Evolutionary conservation across 1,140 invertebrate species (phyloP).

Genomic region (Saccostrea glomerata): DNA sequence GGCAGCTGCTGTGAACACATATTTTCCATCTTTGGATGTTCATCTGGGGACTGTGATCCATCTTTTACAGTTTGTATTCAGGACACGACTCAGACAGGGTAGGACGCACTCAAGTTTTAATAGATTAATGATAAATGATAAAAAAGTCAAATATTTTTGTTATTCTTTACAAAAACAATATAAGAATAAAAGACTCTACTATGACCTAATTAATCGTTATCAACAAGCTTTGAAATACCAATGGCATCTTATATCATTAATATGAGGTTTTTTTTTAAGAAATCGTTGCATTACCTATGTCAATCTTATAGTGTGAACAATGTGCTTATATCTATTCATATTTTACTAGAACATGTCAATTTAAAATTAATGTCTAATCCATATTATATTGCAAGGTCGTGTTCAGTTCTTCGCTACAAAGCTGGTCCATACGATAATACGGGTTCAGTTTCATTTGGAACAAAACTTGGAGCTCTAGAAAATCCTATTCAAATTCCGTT

Average conservation of each 20-base stretch:
- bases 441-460: neutral
- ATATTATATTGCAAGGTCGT: neutral
- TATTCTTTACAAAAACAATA: too few species aligned
- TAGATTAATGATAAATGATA: neutral
- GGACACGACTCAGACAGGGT: neutral
- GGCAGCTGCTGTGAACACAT: constrained; percentile 1
- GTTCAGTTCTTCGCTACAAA: neutral
- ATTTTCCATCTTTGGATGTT: neutral
- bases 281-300: too few species aligned
- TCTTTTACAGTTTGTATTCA: neutral
- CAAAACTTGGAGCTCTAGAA: neutral
- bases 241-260: too few species aligned
- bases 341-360: too few species aligned
- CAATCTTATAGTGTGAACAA: too few species aligned
- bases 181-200: too few species aligned
- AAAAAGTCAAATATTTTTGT: neutral
- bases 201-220: too few species aligned
- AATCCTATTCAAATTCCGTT: constrained; percentile 16
- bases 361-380: neutral
- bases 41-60: constrained; percentile 1
- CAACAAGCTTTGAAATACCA: too few species aligned
- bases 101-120: neutral
- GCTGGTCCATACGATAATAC: neutral
- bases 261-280: too few species aligned
- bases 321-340: too few species aligned